Conservation (phyloP, 2,888 invertebrate genomes). For the Eupelmus urozonus region DNA sequence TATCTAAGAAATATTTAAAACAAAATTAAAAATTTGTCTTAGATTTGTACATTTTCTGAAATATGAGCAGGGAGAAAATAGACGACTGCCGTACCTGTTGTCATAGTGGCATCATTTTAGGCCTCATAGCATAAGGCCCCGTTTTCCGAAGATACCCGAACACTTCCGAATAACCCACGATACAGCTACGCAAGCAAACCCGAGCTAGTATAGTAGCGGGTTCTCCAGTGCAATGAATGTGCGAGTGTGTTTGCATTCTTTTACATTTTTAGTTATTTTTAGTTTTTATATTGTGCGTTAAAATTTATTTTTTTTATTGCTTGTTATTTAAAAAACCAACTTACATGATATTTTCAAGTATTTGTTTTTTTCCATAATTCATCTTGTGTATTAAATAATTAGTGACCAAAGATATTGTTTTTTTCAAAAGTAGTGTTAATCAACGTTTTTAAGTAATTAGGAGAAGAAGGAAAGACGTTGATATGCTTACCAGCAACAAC, state of each 20-base stretch:
- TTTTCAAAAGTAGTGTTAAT: too few species aligned
- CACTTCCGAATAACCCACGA: conserved; percentile 28
- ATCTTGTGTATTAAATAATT: not conserved
- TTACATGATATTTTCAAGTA: not conserved
- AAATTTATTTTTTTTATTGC: not conserved
- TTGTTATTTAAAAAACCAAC: not conserved
- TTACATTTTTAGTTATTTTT: not conserved
- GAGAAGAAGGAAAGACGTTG: not conserved
- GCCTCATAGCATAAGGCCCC: conserved; percentile 26
- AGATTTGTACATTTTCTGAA: too few species aligned
- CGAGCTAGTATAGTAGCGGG: not conserved
- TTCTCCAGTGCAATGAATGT: conserved; percentile 25
- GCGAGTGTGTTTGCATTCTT: conserved; percentile 10
- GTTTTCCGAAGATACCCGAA: conserved; percentile 49
- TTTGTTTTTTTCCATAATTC: not conserved
- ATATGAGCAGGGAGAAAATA: not conserved
- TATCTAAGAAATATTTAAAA: too few species aligned
- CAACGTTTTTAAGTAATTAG: too few species aligned
- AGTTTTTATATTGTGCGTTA: not conserved
- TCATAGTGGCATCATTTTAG: conserved; percentile 28
- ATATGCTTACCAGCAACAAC: not conserved
- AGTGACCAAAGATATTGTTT: too few species aligned
- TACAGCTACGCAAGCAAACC: not conserved
- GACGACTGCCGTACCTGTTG: not conserved
- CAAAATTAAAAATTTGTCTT: too few species aligned